These are phyloP conservation scores for Cosmorhoe ocellata DNA, from an alignment of 2,888 invertebrate species.

Conservation along the genomic window DNA sequence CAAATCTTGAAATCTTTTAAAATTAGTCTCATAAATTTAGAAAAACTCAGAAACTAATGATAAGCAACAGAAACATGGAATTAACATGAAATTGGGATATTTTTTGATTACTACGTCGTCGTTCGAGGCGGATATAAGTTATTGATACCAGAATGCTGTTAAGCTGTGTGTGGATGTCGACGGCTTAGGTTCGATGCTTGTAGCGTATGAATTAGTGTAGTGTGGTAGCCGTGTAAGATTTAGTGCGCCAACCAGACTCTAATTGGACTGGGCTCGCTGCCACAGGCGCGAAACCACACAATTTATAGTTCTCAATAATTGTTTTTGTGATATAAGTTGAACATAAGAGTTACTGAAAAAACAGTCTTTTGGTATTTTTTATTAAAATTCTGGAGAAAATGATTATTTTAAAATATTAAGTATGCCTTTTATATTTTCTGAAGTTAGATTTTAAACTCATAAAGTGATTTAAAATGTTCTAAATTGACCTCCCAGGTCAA, in stretches of 20 bases:
- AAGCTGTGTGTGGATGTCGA: constrained; percentile 65
- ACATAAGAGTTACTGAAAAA: too few relatives aligned
- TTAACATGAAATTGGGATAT: background rate
- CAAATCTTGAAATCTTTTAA: too few relatives aligned
- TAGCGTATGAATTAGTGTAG: constrained; percentile 75
- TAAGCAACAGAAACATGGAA: background rate
- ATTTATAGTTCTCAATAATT: constrained; percentile 79
- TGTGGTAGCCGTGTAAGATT: constrained; percentile 76
- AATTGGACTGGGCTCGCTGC: constrained; percentile 77
- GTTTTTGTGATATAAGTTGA: constrained; percentile 60
- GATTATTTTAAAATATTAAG: too few relatives aligned
- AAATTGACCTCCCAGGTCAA: too few relatives aligned
- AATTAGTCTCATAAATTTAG: too few relatives aligned
- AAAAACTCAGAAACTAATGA: too few relatives aligned
- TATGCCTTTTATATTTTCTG: too few relatives aligned
- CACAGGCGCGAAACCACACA: constrained; percentile 71
- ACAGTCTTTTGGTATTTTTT: too few relatives aligned
- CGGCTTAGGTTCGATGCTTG: constrained; percentile 59
- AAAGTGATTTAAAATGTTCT: too few relatives aligned
- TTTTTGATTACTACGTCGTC: background rate
- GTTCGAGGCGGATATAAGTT: constrained; percentile 35
- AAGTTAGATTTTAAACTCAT: too few relatives aligned
- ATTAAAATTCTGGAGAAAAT: too few relatives aligned
- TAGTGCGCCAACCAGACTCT: constrained; percentile 69
- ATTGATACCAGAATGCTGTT: constrained; percentile 69